Percentiles rank a stretch among this genome's conserved stretches.
Conservation (phyloP, 2,797 vertebrate species). For the Galagoides demidoff region DNA sequence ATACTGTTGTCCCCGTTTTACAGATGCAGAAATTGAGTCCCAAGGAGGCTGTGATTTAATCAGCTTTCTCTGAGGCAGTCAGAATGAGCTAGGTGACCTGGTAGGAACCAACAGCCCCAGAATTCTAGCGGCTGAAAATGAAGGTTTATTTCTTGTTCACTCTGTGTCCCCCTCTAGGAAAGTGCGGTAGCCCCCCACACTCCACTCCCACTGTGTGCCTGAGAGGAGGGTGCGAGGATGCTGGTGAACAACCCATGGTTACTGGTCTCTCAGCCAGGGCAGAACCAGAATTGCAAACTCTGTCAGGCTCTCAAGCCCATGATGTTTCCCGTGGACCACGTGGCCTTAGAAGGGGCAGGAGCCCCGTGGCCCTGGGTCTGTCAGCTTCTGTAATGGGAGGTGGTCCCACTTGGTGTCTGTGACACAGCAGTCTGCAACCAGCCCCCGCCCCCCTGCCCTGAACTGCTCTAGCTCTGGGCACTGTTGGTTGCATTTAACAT, state of each 20-base stretch:
- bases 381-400: neutral
- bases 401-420: neutral
- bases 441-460: neutral
- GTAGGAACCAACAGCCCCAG: neutral
- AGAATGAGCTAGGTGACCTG: neutral
- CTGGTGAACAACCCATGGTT: neutral
- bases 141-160: neutral
- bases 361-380: neutral
- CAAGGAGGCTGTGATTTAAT: neutral
- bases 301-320: neutral
- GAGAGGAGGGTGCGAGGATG: neutral
- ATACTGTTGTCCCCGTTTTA: neutral
- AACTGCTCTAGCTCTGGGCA: neutral
- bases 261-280: neutral
- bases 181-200: too few species aligned
- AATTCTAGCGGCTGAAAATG: neutral
- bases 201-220: too few species aligned
- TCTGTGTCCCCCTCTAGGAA: neutral
- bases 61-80: neutral
- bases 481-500: neutral
- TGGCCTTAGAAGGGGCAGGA: neutral
- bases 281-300: neutral
- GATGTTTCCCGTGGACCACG: neutral
- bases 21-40: neutral
- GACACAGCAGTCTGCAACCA: neutral